phyloP scores from a whole-genome alignment of 2,113 vertebrate species.

The Conger conger region DNA sequence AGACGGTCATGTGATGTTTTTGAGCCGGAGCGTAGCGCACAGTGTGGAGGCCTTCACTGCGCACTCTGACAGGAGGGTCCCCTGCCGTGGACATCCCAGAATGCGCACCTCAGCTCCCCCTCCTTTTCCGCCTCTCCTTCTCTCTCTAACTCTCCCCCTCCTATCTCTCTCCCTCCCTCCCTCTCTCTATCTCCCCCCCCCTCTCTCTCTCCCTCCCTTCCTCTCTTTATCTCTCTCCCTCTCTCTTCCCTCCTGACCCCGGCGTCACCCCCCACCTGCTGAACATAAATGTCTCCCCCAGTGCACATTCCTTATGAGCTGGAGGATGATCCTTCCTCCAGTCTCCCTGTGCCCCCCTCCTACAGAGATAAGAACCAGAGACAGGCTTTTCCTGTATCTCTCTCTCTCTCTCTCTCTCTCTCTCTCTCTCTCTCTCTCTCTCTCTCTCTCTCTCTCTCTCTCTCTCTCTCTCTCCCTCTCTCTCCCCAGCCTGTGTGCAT shows the following conservation, averaged over 20 bases:
- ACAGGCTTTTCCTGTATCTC: neutral
- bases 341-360: neutral
- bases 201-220: too few relatives aligned
- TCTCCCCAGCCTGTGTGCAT: too few relatives aligned
- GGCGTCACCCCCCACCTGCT: conserved; percentile 20
- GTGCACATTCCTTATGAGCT: neutral
- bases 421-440: too few relatives aligned
- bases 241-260: neutral
- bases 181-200: too few relatives aligned
- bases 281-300: conserved; percentile 17
- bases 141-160: neutral
- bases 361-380: neutral
- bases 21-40: neutral
- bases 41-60: neutral
- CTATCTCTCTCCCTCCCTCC: too few relatives aligned
- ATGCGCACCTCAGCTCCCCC: neutral
- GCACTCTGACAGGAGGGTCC: neutral
- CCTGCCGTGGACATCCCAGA: neutral
- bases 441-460: too few relatives aligned
- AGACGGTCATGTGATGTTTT: conserved; percentile 11
- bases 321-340: neutral
- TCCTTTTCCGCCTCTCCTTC: neutral
- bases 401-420: too few relatives aligned
- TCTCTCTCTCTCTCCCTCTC: too few relatives aligned
- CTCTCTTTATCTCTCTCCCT: too few relatives aligned